Conservation (phyloP, 2,888 invertebrate genomes). For the Lithophane leautieri region DNA sequence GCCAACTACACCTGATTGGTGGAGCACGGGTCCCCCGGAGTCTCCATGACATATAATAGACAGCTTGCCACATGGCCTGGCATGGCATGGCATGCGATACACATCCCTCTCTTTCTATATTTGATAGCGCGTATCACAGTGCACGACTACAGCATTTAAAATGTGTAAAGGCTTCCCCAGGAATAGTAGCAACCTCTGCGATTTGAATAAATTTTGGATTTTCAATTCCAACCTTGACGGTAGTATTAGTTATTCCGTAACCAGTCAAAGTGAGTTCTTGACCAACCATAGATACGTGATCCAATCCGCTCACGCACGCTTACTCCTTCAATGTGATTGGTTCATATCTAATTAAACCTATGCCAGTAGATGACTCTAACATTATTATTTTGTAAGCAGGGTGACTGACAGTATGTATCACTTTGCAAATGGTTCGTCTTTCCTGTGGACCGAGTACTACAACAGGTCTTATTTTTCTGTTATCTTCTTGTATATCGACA, state of each 20-base stretch:
- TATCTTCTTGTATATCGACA: background rate
- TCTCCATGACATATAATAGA: slow-evolving; percentile 35
- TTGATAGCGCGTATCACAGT: background rate
- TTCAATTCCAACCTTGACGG: rapidly evolving
- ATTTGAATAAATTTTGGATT: rapidly evolving
- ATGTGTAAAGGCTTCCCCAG: slow-evolving; percentile 33
- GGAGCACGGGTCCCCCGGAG: slow-evolving; percentile 47
- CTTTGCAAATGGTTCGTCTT: background rate
- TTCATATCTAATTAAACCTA: slow-evolving; percentile 38
- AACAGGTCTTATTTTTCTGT: background rate
- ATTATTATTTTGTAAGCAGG: background rate
- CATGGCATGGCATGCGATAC: too few species aligned
- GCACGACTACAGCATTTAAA: slow-evolving; percentile 27
- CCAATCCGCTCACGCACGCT: slow-evolving; percentile 39
- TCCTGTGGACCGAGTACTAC: slow-evolving; percentile 3
- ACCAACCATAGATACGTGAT: slow-evolving; percentile 29
- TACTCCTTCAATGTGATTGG: slow-evolving; percentile 14
- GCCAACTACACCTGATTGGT: slow-evolving; percentile 40
- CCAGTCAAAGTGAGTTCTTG: background rate
- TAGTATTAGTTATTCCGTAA: too few species aligned
- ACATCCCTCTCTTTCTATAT: slow-evolving; percentile 6
- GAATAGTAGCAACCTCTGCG: background rate
- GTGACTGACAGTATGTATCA: background rate
- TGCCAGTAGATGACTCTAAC: slow-evolving; percentile 7
- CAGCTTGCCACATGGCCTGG: slow-evolving; percentile 4